phyloP scores from a whole-genome alignment of 2,113 vertebrate species.

The Lontra canadensis region DNA sequence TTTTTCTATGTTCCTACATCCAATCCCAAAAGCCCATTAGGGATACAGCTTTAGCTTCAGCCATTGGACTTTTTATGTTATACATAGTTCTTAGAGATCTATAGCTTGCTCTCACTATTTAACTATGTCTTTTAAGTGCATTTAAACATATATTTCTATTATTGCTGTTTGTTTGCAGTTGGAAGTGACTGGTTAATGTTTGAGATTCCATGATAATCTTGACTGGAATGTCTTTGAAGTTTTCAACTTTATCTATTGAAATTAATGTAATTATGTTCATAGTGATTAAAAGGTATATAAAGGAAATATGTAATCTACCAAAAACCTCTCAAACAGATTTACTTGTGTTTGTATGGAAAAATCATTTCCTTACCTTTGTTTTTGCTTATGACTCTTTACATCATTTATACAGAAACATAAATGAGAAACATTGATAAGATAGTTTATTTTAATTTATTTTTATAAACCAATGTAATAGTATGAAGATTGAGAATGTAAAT shows the following conservation, averaged over 20 bases:
- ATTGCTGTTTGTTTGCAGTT: not conserved
- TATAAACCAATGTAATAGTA: not conserved
- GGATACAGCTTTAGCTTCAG: not conserved
- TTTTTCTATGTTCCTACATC: not conserved
- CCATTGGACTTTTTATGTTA: not conserved
- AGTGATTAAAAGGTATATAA: not conserved
- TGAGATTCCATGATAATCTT: not conserved
- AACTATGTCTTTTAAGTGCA: not conserved
- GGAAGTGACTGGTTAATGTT: not conserved
- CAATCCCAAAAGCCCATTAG: not conserved
- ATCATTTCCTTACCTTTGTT: not conserved
- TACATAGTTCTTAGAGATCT: not conserved
- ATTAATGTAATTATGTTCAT: not conserved
- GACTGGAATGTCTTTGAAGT: not conserved
- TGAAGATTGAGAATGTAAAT: not conserved
- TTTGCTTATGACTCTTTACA: not conserved
- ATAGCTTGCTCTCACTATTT: not conserved
- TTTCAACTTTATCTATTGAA: not conserved
- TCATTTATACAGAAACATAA: slow-evolving; percentile 1
- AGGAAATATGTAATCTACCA: not conserved
- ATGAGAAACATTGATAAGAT: not conserved
- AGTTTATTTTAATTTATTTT: not conserved
- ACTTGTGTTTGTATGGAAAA: not conserved
- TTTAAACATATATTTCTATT: not conserved
- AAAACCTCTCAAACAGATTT: not conserved